Base-by-base conservation (phyloP, 2,888 invertebrate species). In the Agapetus fuscipes region DNA sequence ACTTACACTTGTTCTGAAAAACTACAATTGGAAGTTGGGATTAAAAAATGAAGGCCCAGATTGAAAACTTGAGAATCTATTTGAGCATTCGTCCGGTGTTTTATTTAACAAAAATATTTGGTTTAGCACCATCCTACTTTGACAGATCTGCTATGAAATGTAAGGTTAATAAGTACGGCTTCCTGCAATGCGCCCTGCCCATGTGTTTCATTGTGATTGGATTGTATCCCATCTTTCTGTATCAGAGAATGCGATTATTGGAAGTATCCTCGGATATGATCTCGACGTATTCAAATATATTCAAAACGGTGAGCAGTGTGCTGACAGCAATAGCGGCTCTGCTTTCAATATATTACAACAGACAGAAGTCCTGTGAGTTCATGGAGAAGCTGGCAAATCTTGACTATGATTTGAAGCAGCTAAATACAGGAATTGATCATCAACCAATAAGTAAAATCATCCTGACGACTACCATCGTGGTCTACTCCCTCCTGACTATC, bases 231-330 rank as follows among this genome's bases (percentile, higher is more conserved):
- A 13, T 29, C 13, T 29, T 30, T 5, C 15, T 25, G n/a, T 36
- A 30, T 36, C 35, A 35, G 17, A 38, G 15, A 26, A 25, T n/a
- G 14, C 15, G 11, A 3, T 16, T 41, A 3, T 11, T 30, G 9
- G 12, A 7, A 11, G 14, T 15, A 14, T 11, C 10, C 1, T 17
- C n/a, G 5, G 44, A 45, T 27, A 12, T 11, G 6, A 30, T 45
- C 3, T 36, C 41, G 9, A 24, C 35, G 7, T 41, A 41, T 25
- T 45, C 45, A 2, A 39, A 45, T 14, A 17, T 36, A 6, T 45
- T 41, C 14, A 28, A 36, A 20, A 45, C 36, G 2, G 24, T 7
- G 2, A 36, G 39, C 12, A 31, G 35, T 7, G 24, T 30, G 9
- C 3, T 41, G 3, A 15, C 32, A 11, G 3, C 33, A 6, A 3